Percentiles rank a stretch among this genome's conserved stretches.
phyloP scores from a whole-genome alignment of 2,797 vertebrate species.

The Parotocinclus haroldoi region DNA sequence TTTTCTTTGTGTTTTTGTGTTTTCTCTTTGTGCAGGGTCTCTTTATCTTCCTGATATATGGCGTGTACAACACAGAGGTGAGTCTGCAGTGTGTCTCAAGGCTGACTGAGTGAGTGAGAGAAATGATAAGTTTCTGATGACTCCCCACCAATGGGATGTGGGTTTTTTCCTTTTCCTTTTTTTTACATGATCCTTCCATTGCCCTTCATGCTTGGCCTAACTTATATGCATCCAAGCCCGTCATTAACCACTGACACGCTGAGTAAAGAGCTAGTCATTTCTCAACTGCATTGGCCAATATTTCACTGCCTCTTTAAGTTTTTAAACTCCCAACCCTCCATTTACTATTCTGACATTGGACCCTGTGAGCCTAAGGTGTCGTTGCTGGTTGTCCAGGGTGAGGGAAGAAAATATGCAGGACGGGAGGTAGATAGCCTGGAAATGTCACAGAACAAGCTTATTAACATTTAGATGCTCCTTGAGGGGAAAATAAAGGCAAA shows the following conservation, averaged over 20 bases:
- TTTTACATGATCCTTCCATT: slow-evolving; percentile 80
- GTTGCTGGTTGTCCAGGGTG: slow-evolving; percentile 34
- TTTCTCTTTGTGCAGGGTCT: slow-evolving; percentile 83
- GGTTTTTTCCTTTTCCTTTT: slow-evolving; percentile 14
- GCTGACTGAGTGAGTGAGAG: slow-evolving; percentile 99
- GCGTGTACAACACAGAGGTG: slow-evolving; percentile 97
- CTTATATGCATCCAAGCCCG: slow-evolving; percentile 96
- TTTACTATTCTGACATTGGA: slow-evolving; percentile 80
- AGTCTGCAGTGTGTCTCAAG: slow-evolving; percentile 98
- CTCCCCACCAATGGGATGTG: slow-evolving; percentile 76
- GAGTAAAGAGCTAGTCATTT: slow-evolving; percentile 92
- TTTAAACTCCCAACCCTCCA: slow-evolving; percentile 81
- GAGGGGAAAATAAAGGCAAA: slow-evolving; percentile 31
- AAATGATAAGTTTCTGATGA: slow-evolving; percentile 99
- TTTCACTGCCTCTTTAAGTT: slow-evolving; percentile 96
- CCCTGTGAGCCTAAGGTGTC: background rate
- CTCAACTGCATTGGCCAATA: slow-evolving; percentile 93
- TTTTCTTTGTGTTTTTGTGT: slow-evolving; percentile 62
- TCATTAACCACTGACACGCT: slow-evolving; percentile 96
- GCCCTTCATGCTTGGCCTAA: slow-evolving; percentile 98
- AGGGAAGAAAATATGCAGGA: slow-evolving; percentile 56
- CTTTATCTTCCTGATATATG: slow-evolving; percentile 99
- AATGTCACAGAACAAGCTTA: slow-evolving; percentile 51
- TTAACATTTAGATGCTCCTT: slow-evolving; percentile 69
- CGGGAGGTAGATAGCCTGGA: slow-evolving; percentile 29